Percentiles rank a stretch among this genome's conserved stretches.
phyloP scores from a whole-genome alignment of 2,113 vertebrate genomes.

The Pseudorhombus dupliciocellatus region DNA sequence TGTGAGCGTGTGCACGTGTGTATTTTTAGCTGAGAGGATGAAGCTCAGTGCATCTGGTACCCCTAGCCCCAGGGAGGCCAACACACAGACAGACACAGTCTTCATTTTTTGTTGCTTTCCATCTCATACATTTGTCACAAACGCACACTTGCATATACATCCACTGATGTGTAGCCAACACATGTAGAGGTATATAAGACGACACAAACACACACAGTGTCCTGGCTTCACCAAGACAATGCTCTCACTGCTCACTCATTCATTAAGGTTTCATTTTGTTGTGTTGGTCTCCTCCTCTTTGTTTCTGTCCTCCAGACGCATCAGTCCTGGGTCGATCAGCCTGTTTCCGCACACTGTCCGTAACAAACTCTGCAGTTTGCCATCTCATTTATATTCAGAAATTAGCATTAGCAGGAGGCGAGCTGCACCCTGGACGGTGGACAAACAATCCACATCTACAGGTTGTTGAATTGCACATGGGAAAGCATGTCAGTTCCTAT shows the following conservation, averaged over 20 bases:
- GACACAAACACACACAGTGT: constrained; percentile 14
- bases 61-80: constrained; percentile 78
- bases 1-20: constrained; percentile 24
- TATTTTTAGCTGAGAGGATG: constrained; percentile 83
- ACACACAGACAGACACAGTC: constrained; percentile 43
- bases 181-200: not conserved
- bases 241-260: not conserved
- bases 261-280: not conserved
- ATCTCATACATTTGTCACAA: constrained; percentile 23
- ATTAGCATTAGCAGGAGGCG: too few species aligned
- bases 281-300: not conserved
- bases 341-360: not conserved
- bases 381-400: too few species aligned
- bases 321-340: not conserved
- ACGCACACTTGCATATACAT: constrained; percentile 31
- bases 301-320: not conserved
- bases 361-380: too few species aligned
- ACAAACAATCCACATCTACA: too few species aligned
- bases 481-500: too few species aligned
- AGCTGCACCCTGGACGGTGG: too few species aligned
- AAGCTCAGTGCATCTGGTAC: constrained; percentile 77
- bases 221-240: not conserved
- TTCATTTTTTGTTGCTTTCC: constrained; percentile 17
- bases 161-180: constrained; percentile 7
- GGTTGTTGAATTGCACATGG: too few species aligned